Conservation (phyloP, 2,888 invertebrate genomes). For the Folsomia candida region DNA sequence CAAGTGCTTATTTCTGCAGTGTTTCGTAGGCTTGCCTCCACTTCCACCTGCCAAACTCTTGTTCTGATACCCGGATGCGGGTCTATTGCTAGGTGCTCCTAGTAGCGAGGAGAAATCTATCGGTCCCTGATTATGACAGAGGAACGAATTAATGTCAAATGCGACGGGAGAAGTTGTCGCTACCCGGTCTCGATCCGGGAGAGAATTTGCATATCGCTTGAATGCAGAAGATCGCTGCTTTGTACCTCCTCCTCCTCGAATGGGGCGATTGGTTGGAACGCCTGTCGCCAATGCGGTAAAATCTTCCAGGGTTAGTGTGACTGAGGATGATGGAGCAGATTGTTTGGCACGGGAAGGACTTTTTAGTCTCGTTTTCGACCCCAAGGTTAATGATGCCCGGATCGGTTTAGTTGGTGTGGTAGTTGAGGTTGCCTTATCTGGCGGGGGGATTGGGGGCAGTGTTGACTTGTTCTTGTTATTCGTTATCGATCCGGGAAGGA, state of each 20-base stretch:
- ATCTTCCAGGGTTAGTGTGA: neutral
- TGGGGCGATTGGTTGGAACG: neutral
- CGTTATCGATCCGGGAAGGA: too few species aligned
- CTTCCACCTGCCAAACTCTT: conserved; percentile 7
- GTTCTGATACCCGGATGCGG: conserved; percentile 15
- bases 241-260: neutral
- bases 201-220: conserved; percentile 45
- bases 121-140: conserved; percentile 36
- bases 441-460: conserved; percentile 44
- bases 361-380: conserved; percentile 29
- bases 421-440: neutral
- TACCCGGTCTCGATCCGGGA: conserved; percentile 41
- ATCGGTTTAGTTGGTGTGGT: conserved; percentile 23
- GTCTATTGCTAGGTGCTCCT: conserved; percentile 23
- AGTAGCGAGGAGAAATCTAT: conserved; percentile 35
- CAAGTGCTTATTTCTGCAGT: conserved; percentile 48
- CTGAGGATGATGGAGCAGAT: neutral
- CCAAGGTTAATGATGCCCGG: conserved; percentile 32
- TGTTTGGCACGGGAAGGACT: conserved; percentile 32
- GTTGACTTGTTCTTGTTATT: too few species aligned
- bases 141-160: conserved; percentile 36
- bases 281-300: conserved; percentile 21
- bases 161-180: conserved; percentile 36
- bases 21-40: conserved; percentile 38
- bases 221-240: neutral